Percentiles rank a stretch among this genome's conserved stretches.
phyloP scores from a whole-genome alignment of 2,797 vertebrate species.

The Oreochromis mossambicus region DNA sequence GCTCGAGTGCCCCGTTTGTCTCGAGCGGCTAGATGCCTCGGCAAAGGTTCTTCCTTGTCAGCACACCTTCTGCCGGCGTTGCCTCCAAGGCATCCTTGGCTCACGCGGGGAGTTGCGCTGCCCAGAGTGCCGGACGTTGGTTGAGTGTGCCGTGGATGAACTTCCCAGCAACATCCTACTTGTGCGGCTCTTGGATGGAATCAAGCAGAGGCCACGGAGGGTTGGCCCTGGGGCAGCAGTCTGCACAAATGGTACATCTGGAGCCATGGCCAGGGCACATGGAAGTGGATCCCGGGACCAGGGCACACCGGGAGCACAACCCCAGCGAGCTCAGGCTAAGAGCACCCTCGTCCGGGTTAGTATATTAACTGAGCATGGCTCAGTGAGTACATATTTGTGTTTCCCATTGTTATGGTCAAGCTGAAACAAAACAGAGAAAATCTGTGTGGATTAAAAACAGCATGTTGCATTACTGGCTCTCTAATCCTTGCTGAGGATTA shows the following conservation, averaged over 20 bases:
- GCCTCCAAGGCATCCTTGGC: constrained; percentile 91
- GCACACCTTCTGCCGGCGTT: constrained; percentile 96
- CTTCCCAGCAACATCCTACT: constrained; percentile 97
- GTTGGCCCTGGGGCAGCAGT: constrained; percentile 53
- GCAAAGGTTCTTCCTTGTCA: constrained; percentile 98
- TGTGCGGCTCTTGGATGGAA: constrained; percentile 94
- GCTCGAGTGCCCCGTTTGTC: constrained; percentile 96
- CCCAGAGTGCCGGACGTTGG: constrained; percentile 94
- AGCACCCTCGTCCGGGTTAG: constrained; percentile 93
- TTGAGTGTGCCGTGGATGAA: constrained; percentile 91
- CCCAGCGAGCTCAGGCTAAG: constrained; percentile 87
- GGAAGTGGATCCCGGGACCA: constrained; percentile 81
- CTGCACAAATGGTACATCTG: constrained; percentile 71
- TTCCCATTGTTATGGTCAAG: constrained; percentile 49
- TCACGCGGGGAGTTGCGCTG: constrained; percentile 94
- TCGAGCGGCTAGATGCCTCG: constrained; percentile 93
- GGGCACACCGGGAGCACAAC: constrained; percentile 75
- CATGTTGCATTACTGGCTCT: constrained; percentile 57
- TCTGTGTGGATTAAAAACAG: constrained; percentile 66
- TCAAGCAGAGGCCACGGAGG: constrained; percentile 93
- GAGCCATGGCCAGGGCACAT: constrained; percentile 70
- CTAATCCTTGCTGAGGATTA: constrained; percentile 64
- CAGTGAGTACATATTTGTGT: constrained; percentile 35
- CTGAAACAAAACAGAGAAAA: constrained; percentile 57
- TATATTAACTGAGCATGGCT: constrained; percentile 42